Base-by-base conservation (phyloP, 1,140 invertebrate species). In the Ptiloglossa arizonensis region DNA sequence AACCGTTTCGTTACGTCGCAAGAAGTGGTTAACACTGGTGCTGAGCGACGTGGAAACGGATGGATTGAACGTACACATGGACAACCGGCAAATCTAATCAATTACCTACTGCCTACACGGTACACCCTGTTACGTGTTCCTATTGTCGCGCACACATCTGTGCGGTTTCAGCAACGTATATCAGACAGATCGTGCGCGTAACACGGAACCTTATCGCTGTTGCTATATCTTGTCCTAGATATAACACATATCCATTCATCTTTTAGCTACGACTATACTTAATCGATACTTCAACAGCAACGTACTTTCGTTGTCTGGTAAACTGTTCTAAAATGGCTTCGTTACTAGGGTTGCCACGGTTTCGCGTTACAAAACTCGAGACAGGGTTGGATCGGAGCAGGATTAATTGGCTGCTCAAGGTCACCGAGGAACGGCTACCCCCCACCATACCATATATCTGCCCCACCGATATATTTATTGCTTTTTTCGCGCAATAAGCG, bases 11-110 rank as follows among this genome's bases (percentile, higher is more conserved):
- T 50, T 13, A 15, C 35, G 29, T 64, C 19, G 35, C 24, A 66
- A 46, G 38, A 46, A 50, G 9, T 73, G 35, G 17, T 64, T 66
- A 48, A 56, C 29, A 44, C 50, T 66, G 71, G n/a, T 74, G 71
- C 71, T 54, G 32, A 66, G 27, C 38, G 60, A 74, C 27, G 50
- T 19, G 32, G 27, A 74, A 77, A 82, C 72, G 46, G 46, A 82
- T 70, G 60, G 69, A 67, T 54, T 69, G 54, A 74, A 74, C n/a
- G 48, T 74, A 59, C 24, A 56, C 50, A 41, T 48, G 46, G 68
- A 66, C 50, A n/a, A 56, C 11, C 17, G 75, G 38, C 35, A 38
- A 44, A 82, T 83, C 60, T 29, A 35, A 48, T 70, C 35, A 64
- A 29, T 72, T 35, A 64, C n/a, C 19, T 59, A 57, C 27, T 56